phyloP scores from a whole-genome alignment of 2,888 invertebrate genomes.

The Dicyrtoma fusca region DNA sequence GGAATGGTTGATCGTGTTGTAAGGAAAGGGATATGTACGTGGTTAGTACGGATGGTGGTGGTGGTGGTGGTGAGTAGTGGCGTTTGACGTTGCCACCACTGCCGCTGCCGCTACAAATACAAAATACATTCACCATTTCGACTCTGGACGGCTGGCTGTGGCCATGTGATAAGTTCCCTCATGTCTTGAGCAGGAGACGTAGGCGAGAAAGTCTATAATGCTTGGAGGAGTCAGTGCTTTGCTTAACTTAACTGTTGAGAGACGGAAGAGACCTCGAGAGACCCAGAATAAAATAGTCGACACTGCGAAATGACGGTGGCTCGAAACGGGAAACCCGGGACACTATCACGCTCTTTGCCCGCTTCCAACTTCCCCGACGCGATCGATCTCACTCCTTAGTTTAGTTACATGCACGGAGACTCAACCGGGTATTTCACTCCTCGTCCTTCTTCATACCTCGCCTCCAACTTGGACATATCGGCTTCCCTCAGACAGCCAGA shows the following conservation, averaged over 20 bases:
- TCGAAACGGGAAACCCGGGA: constrained; percentile 32
- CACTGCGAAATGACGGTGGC: constrained; percentile 36
- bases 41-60: too few species aligned
- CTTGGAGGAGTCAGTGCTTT: not conserved
- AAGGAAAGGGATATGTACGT: too few species aligned
- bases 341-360: constrained; percentile 32
- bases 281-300: constrained; percentile 35
- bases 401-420: too few species aligned
- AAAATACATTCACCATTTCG: too few species aligned
- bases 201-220: constrained; percentile 18
- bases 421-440: too few species aligned
- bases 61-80: too few species aligned
- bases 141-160: too few species aligned
- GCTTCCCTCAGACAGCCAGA: too few species aligned
- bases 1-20: not conserved
- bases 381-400: constrained; percentile 21
- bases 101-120: too few species aligned
- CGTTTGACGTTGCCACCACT: too few species aligned
- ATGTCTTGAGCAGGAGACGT: constrained; percentile 2
- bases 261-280: constrained; percentile 29
- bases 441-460: too few species aligned
- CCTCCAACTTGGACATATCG: not conserved
- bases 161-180: not conserved
- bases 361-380: constrained; percentile 16
- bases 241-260: constrained; percentile 30